Evolutionary conservation across 1,140 invertebrate species (phyloP).

Genomic region (Drosophila ambigua): DNA sequence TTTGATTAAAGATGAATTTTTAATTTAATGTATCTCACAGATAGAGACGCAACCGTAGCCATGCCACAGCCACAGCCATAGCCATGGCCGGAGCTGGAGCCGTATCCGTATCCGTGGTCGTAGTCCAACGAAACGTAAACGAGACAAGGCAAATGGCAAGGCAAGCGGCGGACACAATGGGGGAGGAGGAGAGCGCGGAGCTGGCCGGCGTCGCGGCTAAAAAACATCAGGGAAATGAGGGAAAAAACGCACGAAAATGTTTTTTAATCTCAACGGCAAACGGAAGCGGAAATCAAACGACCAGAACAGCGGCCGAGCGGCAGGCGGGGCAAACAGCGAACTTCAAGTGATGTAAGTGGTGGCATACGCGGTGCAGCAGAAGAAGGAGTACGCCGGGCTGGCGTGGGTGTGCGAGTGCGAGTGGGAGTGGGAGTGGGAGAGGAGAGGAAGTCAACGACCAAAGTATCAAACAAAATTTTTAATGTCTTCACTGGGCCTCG

Average conservation of each 20-base stretch:
- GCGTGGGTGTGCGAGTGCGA: not conserved
- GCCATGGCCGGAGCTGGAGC: conserved; percentile 27
- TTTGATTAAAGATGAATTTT: conserved; percentile 84
- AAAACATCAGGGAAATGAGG: conserved; percentile 72
- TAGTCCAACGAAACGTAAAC: conserved; percentile 50
- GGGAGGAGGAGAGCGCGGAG: not conserved
- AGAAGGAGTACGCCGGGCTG: too few relatives aligned
- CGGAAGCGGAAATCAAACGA: conserved; percentile 84
- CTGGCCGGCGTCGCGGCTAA: conserved; percentile 20
- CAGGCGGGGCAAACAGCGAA: conserved; percentile 28
- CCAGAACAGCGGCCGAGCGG: conserved; percentile 74
- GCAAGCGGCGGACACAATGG: not conserved
- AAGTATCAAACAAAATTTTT: conserved; percentile 84
- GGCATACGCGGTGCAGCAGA: conserved; percentile 10
- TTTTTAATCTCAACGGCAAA: conserved; percentile 84
- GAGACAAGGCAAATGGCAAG: conserved; percentile 14
- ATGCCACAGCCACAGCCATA: conserved; percentile 66
- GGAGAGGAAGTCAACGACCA: conserved; percentile 21
- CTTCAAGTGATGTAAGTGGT: conserved; percentile 31
- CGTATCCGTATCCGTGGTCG: conserved; percentile 45
- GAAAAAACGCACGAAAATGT: conserved; percentile 79
- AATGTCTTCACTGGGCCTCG: conserved; percentile 67
- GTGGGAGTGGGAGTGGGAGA: not conserved
- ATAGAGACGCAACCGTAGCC: conserved; percentile 64
- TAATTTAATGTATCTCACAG: conserved; percentile 83